These are phyloP conservation scores for Chymomyza caudatula DNA, from an alignment of 2,888 invertebrate species.

Conservation along the genomic window DNA sequence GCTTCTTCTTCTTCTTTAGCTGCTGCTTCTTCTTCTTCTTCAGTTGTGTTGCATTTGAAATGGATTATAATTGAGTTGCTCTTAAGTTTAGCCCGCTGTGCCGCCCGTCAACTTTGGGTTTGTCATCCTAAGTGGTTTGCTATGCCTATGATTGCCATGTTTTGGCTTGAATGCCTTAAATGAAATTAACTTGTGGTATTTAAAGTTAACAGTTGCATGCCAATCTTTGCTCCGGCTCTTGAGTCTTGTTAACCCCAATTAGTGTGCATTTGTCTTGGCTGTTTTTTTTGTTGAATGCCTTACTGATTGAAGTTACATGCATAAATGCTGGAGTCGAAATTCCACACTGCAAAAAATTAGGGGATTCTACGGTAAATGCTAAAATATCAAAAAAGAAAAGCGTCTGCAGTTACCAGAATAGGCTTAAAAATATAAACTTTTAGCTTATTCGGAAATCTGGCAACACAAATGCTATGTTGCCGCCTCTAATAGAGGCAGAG, in stretches of 20 bases:
- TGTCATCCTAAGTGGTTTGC: not conserved
- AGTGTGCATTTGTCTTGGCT: constrained; percentile 48
- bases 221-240: not conserved
- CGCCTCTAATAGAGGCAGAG: too few relatives aligned
- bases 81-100: not conserved
- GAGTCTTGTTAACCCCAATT: constrained; percentile 62
- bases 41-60: constrained; percentile 45
- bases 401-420: too few relatives aligned
- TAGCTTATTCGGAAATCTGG: too few relatives aligned
- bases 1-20: not conserved
- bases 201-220: not conserved
- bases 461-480: too few relatives aligned
- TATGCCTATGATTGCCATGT: not conserved
- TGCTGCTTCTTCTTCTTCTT: not conserved
- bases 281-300: not conserved
- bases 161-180: not conserved
- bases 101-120: not conserved
- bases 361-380: too few relatives aligned
- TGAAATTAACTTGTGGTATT: constrained; percentile 4
- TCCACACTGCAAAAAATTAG: not conserved
- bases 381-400: too few relatives aligned
- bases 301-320: not conserved
- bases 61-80: constrained; percentile 54
- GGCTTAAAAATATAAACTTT: too few relatives aligned
- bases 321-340: not conserved